These are phyloP conservation scores for Cephus spinipes DNA, from an alignment of 2,888 invertebrate species.

Conservation along the genomic window DNA sequence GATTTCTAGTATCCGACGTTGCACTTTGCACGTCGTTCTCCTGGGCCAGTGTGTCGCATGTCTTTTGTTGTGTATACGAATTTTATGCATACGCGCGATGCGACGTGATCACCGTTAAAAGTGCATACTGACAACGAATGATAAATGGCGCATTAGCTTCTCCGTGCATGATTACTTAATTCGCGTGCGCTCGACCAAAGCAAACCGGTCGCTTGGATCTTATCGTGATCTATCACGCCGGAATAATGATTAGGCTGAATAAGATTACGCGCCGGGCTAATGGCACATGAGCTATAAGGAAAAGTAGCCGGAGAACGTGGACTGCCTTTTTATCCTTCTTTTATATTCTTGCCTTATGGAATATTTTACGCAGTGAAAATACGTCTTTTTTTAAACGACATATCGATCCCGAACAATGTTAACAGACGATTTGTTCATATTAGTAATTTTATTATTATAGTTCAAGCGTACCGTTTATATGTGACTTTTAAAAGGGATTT, in stretches of 20 bases:
- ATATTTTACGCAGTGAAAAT: neutral
- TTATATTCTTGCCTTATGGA: neutral
- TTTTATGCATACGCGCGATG: neutral
- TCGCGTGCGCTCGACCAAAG: conserved; percentile 53
- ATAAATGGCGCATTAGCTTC: conserved; percentile 51
- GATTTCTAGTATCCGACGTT: neutral
- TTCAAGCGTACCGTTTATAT: neutral
- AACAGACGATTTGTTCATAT: neutral
- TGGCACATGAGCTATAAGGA: neutral
- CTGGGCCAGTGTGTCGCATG: neutral
- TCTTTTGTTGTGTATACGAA: neutral
- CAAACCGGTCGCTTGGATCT: conserved; percentile 46
- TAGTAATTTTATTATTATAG: neutral
- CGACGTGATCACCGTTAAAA: conserved; percentile 8
- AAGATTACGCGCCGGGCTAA: conserved; percentile 4
- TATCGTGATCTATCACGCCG: conserved; percentile 56
- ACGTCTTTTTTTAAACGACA: neutral
- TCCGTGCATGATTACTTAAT: conserved; percentile 58
- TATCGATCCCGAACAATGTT: neutral
- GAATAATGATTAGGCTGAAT: conserved; percentile 48
- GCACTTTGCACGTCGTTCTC: neutral
- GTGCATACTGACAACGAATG: conserved; percentile 50
- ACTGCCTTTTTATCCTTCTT: neutral
- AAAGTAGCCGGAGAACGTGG: neutral
- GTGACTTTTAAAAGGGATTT: neutral